Evolutionary conservation across 2,888 invertebrate genomes (phyloP).

Genomic region (Phortica okadai): DNA sequence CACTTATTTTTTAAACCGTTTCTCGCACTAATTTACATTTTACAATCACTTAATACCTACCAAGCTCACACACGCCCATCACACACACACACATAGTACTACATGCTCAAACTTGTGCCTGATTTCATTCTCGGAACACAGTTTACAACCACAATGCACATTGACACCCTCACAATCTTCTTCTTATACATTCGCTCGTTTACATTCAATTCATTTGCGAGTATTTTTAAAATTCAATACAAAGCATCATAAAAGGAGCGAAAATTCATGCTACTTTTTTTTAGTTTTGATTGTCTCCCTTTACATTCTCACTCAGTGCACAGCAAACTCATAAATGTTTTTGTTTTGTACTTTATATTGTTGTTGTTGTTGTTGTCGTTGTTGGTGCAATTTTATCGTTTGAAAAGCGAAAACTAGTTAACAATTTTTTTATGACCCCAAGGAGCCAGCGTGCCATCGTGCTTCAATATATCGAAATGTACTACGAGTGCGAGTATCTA

Average conservation of each 20-base stretch:
- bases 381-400: constrained; percentile 27
- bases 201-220: constrained; percentile 50
- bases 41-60: no score
- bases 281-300: not conserved
- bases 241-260: constrained; percentile 55
- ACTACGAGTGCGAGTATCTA: not conserved
- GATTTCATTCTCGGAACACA: no score
- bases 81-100: no score
- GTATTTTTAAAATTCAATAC: constrained; percentile 61
- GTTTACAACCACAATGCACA: no score
- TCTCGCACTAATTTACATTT: no score
- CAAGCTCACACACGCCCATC: no score
- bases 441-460: constrained; percentile 9
- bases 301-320: constrained; percentile 3
- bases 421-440: constrained; percentile 32
- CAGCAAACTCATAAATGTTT: not conserved
- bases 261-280: not conserved
- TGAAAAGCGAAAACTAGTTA: constrained; percentile 31
- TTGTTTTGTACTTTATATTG: not conserved
- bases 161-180: not conserved
- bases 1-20: no score
- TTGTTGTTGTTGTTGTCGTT: constrained; percentile 15
- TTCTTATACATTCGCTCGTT: not conserved
- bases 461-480: constrained; percentile 5
- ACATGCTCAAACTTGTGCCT: no score